Conservation (phyloP, 1,140 invertebrate genomes). For the Chionoecetes opilio region DNA sequence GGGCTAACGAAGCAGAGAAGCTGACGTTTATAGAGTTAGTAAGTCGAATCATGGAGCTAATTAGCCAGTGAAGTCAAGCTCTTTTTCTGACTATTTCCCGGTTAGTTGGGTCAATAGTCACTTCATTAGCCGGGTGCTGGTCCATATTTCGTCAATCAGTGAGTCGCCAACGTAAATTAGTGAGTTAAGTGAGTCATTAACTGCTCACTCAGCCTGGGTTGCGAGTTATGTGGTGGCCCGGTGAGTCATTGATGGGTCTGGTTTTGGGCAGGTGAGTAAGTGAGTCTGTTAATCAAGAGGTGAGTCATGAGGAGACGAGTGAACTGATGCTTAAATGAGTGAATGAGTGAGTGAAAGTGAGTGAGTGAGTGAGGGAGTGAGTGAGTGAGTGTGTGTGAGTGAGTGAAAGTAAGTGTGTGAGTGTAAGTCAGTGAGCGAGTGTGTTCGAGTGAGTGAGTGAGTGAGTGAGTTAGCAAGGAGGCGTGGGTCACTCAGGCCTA, state of each 20-base stretch:
- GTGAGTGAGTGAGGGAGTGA: not conserved
- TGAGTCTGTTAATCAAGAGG: not conserved
- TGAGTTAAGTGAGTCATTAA: not conserved
- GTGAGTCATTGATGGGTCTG: not conserved
- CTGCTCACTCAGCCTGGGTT: not conserved
- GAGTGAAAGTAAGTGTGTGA: not conserved
- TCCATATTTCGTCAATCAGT: constrained; percentile 15
- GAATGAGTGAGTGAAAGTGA: not conserved
- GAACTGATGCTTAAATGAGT: not conserved
- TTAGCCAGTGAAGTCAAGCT: not conserved
- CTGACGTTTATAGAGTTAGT: constrained; percentile 2
- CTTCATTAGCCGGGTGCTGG: not conserved
- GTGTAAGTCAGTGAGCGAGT: not conserved
- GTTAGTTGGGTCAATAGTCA: not conserved
- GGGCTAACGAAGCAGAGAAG: not conserved
- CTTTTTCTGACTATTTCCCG: not conserved
- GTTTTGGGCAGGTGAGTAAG: not conserved
- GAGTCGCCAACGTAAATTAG: constrained; percentile 18
- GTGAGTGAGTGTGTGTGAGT: not conserved
- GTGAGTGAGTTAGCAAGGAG: not conserved
- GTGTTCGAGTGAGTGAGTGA: not conserved
- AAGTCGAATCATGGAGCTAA: not conserved
- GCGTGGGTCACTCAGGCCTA: not conserved
- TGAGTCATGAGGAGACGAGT: not conserved
- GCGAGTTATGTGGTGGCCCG: not conserved